A percentile compares a stretch with the other conserved stretches of the same genome.
Evolutionary conservation across 2,888 invertebrate genomes (phyloP).

Genomic region (Mallateleia sp.): DNA sequence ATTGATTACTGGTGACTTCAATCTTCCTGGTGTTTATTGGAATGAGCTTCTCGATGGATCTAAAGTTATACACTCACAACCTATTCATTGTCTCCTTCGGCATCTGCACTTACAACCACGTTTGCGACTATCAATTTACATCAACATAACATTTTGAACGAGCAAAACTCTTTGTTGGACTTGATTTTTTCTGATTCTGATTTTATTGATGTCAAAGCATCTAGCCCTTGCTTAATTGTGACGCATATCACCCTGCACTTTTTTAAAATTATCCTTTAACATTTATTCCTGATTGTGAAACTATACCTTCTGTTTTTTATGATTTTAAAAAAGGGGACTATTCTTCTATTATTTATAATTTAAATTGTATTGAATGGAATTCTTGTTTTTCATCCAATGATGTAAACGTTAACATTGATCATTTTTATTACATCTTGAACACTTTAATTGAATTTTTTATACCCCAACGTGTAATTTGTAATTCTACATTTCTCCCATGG

Average conservation of each 20-base stretch:
- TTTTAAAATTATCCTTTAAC: background rate
- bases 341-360: background rate
- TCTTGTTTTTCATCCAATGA: too few species aligned
- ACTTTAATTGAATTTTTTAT: too few species aligned
- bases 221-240: background rate
- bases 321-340: too few species aligned
- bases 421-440: too few species aligned
- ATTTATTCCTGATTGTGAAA: too few species aligned
- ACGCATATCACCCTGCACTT: background rate
- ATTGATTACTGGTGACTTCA: background rate
- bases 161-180: background rate
- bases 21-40: background rate
- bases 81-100: too few species aligned
- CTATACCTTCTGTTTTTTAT: too few species aligned
- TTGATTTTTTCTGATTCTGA: background rate
- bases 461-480: too few species aligned
- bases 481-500: too few species aligned
- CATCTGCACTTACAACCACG: background rate
- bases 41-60: background rate
- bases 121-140: background rate
- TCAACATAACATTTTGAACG: background rate
- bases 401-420: too few species aligned
- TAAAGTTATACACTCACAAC: background rate
- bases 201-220: background rate
- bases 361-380: too few species aligned